Base-by-base conservation (phyloP, 2,113 vertebrate genomes). In the Potamarius usumacintae region DNA sequence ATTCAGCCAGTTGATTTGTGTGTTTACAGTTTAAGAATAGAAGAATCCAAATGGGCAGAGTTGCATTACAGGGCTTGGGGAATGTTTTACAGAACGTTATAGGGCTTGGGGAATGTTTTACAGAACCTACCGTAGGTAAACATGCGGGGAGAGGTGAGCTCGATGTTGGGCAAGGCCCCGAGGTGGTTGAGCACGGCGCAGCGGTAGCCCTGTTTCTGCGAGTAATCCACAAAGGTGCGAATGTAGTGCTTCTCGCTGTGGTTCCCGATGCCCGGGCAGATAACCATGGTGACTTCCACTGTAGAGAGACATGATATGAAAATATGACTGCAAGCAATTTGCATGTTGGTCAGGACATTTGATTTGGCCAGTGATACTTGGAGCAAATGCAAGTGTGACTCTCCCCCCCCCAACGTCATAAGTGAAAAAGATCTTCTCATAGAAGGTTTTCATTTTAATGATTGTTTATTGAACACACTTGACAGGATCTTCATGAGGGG, bases 201-300 rank as follows among this genome's bases (percentile, higher is more conserved):
- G 25, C 98, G 96, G 91, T 99, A 99, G 18, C 98, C 98, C 1
- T 97, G 97, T 89, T 96, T 98, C 92, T 99, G 98, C 0, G 98
- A 96, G 0, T 97, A 95, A 93, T 99, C 98, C 65, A 99, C 98
- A 48, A 99, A 99, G 17, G 98, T 99, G 72, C 98, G 96, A 93
- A 99, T 98, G 88, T 99, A 99, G 91, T 99, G 98, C 94, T 99
- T 99, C 93, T 99, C 98, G 30, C 98, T 99, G 91, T 99, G 98
- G 94, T 99, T 99, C 62, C 98, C 98, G 25, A 99, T 99, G 50
- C 98, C 98, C 0, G 98, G 98, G 90, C 98, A 99, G 92, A 99
- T 99, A 83, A 99, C 98, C 98, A 99, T 99, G 60, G 98, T 99
- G 92, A 99, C 91, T 82, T 98, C 97, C 88, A 97, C 98, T 99